phyloP scores from a whole-genome alignment of 1,140 invertebrate species.

The Drosophila guanche region DNA sequence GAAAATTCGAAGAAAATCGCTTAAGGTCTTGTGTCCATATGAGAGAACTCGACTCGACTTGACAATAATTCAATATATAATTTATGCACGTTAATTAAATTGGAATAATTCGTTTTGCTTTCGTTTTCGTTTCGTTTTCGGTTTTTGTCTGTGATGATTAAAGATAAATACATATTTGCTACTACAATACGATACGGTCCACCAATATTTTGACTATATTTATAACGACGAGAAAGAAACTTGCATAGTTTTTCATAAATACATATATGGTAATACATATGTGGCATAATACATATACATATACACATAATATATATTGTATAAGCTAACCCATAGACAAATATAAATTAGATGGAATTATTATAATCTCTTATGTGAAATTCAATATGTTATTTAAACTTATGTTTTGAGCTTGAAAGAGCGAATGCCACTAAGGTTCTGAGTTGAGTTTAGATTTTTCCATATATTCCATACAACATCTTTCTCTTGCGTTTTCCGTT shows the following conservation, averaged over 20 bases:
- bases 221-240: constrained; percentile 74
- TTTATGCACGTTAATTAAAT: constrained; percentile 73
- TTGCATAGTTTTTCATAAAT: constrained; percentile 50
- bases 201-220: constrained; percentile 77
- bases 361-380: constrained; percentile 53
- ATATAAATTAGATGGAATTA: constrained; percentile 58
- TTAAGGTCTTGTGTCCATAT: constrained; percentile 51
- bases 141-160: constrained; percentile 62
- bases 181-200: constrained; percentile 73
- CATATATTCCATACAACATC: constrained; percentile 8
- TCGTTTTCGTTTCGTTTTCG: constrained; percentile 24
- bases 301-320: constrained; percentile 31
- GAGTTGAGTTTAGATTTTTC: constrained; percentile 37
- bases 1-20: constrained; percentile 63
- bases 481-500: constrained; percentile 16
- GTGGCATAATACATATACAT: constrained; percentile 36
- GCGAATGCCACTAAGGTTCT: constrained; percentile 56
- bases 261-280: constrained; percentile 34
- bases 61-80: constrained; percentile 72
- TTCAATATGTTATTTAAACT: constrained; percentile 54
- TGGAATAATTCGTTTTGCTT: constrained; percentile 53
- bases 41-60: constrained; percentile 49
- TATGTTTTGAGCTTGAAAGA: constrained; percentile 66
- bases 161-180: constrained; percentile 69
- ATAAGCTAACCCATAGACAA: constrained; percentile 68